Evolutionary conservation across 2,113 vertebrate genomes (phyloP).

Genomic region (Chloebia gouldiae): DNA sequence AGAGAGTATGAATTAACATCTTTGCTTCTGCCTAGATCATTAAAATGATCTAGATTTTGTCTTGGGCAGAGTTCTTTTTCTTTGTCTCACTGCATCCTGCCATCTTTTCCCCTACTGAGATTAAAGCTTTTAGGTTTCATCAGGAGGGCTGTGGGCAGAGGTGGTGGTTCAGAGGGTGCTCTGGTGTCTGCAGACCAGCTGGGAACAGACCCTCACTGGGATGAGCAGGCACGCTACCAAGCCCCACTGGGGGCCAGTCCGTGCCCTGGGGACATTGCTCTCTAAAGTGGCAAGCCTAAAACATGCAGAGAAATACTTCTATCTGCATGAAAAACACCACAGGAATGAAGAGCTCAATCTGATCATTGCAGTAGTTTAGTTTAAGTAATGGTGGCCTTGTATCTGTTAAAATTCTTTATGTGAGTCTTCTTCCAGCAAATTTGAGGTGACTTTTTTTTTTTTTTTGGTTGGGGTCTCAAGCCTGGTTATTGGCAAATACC

Average conservation of each 20-base stretch:
- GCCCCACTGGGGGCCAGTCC: background rate
- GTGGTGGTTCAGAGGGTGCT: background rate
- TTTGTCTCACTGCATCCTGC: background rate
- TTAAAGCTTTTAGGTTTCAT: background rate
- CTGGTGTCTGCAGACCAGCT: background rate
- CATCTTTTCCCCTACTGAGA: background rate
- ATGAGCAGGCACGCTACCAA: background rate
- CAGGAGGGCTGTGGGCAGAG: background rate
- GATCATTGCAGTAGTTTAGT: background rate
- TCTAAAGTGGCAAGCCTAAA: background rate
- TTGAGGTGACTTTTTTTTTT: background rate
- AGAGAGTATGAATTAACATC: background rate
- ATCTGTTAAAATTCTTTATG: background rate
- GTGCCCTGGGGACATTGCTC: background rate
- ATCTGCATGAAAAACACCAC: background rate
- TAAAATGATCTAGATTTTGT: background rate
- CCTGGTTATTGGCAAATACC: background rate
- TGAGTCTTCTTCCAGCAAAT: background rate
- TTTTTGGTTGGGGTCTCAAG: background rate
- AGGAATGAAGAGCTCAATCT: background rate
- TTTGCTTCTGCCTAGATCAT: background rate
- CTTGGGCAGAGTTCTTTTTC: background rate
- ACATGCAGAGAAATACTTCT: background rate
- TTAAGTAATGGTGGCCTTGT: background rate
- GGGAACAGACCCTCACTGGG: rapidly evolving